Conservation (phyloP, 2,888 invertebrate species). For the Trichopoda pennipes region DNA sequence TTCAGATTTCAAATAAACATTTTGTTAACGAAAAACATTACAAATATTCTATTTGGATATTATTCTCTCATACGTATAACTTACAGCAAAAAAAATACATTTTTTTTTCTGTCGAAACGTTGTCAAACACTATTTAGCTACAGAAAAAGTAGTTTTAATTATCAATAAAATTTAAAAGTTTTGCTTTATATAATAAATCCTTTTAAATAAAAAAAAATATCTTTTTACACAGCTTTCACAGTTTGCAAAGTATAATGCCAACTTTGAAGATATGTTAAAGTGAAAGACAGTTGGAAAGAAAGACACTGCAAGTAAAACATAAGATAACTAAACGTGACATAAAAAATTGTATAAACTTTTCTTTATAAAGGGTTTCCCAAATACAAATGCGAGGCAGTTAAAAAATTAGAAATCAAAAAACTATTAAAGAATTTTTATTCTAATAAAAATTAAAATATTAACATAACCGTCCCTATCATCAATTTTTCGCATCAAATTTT, state of each 20-base stretch:
- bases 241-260: conserved; percentile 26
- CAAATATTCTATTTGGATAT: too few species aligned
- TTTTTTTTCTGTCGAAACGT: not conserved
- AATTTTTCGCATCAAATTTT: too few species aligned
- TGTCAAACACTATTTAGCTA: not conserved
- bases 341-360: conserved; percentile 53
- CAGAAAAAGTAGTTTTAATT: conserved; percentile 42
- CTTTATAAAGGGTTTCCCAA: not conserved
- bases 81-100: not conserved
- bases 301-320: conserved; percentile 53
- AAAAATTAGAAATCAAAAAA: too few species aligned
- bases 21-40: too few species aligned
- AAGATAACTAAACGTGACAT: conserved; percentile 61
- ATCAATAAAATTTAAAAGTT: conserved; percentile 49
- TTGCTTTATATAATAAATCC: conserved; percentile 1
- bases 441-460: too few species aligned
- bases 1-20: too few species aligned
- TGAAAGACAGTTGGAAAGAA: conserved; percentile 19
- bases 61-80: not conserved
- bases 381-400: too few species aligned
- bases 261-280: conserved; percentile 13
- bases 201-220: conserved; percentile 19
- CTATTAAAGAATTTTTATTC: too few species aligned
- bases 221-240: not conserved
- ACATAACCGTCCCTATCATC: too few species aligned